A percentile compares a stretch with the other conserved stretches of the same genome.
Conservation (phyloP, 2,113 vertebrate genomes). For the Heterochromis multidens region DNA sequence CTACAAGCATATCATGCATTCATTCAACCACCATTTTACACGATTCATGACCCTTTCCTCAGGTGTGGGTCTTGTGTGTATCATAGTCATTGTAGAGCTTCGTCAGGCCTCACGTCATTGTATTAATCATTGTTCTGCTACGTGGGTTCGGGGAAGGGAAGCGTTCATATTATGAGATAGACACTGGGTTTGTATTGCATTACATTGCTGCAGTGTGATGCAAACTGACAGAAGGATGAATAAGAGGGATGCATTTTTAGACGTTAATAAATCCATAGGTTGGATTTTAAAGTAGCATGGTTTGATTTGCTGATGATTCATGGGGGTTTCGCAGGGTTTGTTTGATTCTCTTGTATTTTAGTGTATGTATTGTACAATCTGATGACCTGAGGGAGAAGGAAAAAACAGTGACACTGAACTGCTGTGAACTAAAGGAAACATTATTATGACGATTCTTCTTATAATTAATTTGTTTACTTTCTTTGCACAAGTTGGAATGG, state of each 20-base stretch:
- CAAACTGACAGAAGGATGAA: not conserved
- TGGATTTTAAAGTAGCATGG: constrained; percentile 68
- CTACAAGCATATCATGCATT: constrained; percentile 41
- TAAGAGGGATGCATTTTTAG: constrained; percentile 19
- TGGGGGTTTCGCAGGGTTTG: not conserved
- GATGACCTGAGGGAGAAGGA: constrained; percentile 22
- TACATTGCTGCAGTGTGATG: not conserved
- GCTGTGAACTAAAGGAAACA: constrained; percentile 58
- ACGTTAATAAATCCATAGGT: constrained; percentile 29
- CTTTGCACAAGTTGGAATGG: constrained; percentile 85
- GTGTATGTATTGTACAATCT: constrained; percentile 59
- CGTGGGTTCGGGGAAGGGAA: not conserved
- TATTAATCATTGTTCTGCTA: constrained; percentile 43
- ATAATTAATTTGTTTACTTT: constrained; percentile 47
- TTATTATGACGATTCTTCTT: not conserved
- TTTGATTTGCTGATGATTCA: constrained; percentile 57
- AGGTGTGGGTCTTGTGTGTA: constrained; percentile 29
- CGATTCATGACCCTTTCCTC: constrained; percentile 8
- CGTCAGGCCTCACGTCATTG: constrained; percentile 13
- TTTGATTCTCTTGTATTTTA: constrained; percentile 52
- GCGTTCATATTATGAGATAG: not conserved
- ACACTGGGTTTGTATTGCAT: constrained; percentile 32
- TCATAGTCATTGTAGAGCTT: constrained; percentile 30
- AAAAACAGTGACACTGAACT: constrained; percentile 40
- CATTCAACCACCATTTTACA: constrained; percentile 13